Conservation (phyloP, 2,113 vertebrate genomes). For the Epinephelus moara region DNA sequence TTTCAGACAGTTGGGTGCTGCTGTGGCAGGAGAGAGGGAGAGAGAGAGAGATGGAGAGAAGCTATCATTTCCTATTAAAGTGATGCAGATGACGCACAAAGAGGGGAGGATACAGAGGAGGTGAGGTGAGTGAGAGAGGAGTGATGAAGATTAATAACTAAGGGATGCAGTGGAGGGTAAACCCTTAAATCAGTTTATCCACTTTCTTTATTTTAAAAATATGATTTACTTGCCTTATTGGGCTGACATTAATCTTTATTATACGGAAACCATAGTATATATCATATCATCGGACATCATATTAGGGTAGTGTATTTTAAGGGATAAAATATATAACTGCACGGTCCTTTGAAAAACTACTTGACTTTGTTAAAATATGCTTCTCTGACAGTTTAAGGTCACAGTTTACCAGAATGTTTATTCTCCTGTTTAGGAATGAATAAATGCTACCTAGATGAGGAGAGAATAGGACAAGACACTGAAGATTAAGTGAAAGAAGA, state of each 20-base stretch:
- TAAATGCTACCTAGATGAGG: neutral
- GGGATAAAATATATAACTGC: neutral
- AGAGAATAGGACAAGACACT: neutral
- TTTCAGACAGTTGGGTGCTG: slow-evolving; percentile 9
- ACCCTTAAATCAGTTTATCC: slow-evolving; percentile 58
- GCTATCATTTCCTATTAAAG: slow-evolving; percentile 43
- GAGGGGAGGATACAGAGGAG: slow-evolving; percentile 23
- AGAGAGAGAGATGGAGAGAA: slow-evolving; percentile 9
- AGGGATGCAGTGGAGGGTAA: slow-evolving; percentile 42
- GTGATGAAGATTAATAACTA: slow-evolving; percentile 65
- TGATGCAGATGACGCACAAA: slow-evolving; percentile 40
- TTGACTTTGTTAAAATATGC: slow-evolving; percentile 15
- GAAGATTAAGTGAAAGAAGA: slow-evolving; percentile 13
- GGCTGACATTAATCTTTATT: slow-evolving; percentile 56
- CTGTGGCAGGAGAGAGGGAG: neutral
- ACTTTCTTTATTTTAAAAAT: slow-evolving; percentile 52
- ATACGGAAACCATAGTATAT: slow-evolving; percentile 31
- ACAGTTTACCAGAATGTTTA: slow-evolving; percentile 15
- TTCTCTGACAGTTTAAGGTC: neutral
- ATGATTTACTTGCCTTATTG: slow-evolving; percentile 51
- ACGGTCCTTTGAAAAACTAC: neutral
- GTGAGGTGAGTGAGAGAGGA: slow-evolving; percentile 10
- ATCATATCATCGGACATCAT: slow-evolving; percentile 17
- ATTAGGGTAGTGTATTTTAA: slow-evolving; percentile 14
- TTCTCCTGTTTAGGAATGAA: slow-evolving; percentile 22